phyloP scores from a whole-genome alignment of 53 echinoderm and acorn worm genomes.

The Mesocentrotus franciscanus region DNA sequence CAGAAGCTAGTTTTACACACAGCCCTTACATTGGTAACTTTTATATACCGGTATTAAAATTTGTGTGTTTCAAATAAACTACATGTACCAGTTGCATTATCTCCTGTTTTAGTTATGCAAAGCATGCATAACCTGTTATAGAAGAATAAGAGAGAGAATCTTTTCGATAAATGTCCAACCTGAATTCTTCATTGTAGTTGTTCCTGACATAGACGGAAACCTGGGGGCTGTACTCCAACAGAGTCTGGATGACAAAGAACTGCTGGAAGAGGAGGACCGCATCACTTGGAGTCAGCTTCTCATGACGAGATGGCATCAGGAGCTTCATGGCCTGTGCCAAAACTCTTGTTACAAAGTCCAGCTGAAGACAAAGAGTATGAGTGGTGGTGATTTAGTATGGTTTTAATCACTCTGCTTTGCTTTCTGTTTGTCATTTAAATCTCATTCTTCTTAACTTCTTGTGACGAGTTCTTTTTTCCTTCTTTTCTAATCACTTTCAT shows the following conservation, averaged over 20 bases:
- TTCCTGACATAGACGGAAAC: conserved; percentile 83
- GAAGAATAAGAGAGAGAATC: not conserved
- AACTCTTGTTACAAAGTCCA: conserved; percentile 86
- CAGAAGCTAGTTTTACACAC: not conserved
- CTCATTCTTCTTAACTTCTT: too few relatives aligned
- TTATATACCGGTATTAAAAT: not conserved
- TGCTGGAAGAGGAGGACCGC: conserved; percentile 91
- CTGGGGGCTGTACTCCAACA: conserved; percentile 83
- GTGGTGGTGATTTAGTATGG: not conserved
- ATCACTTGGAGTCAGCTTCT: conserved; percentile 78
- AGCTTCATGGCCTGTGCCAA: conserved; percentile 92
- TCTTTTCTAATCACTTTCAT: too few relatives aligned
- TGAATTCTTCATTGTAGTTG: conserved; percentile 96
- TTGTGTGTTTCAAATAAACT: not conserved
- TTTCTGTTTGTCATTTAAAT: not conserved
- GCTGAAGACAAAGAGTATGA: conserved; percentile 34
- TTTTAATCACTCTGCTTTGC: not conserved
- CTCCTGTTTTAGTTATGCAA: not conserved
- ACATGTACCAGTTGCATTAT: not conserved
- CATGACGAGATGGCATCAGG: conserved; percentile 87
- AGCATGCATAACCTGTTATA: not conserved
- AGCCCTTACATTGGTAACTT: not conserved
- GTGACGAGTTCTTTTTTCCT: too few relatives aligned
- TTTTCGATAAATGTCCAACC: conserved; percentile 64
- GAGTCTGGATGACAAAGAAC: conserved; percentile 93